Conservation (phyloP, 1,140 invertebrate species). For the Andrena cerasifolii region DNA sequence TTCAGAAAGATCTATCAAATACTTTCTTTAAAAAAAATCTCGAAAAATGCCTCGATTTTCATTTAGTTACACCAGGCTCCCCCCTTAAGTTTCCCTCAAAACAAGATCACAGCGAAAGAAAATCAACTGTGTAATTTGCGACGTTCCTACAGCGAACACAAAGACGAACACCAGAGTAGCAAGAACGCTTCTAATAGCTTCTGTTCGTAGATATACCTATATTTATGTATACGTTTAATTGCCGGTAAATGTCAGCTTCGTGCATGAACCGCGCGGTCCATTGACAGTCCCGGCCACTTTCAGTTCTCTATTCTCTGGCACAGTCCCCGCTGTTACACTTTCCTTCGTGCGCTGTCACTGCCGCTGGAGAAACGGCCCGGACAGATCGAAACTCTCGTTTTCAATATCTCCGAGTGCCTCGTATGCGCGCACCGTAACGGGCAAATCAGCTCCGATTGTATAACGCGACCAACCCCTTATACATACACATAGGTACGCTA, state of each 20-base stretch:
- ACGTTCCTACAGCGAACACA: not conserved
- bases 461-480: slow-evolving; percentile 43
- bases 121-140: not conserved
- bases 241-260: slow-evolving; percentile 45
- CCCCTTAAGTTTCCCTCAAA: not conserved
- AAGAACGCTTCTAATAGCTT: not conserved
- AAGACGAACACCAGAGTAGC: not conserved
- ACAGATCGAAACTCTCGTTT: slow-evolving; percentile 74
- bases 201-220: not conserved
- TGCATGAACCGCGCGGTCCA: slow-evolving; percentile 36
- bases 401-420: slow-evolving; percentile 67
- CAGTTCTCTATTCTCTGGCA: slow-evolving; percentile 79
- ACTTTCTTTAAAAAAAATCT: too few species aligned
- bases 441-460: slow-evolving; percentile 49
- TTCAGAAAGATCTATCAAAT: too few species aligned
- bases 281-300: slow-evolving; percentile 67
- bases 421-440: slow-evolving; percentile 46
- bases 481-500: slow-evolving; percentile 14
- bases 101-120: not conserved
- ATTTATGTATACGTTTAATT: slow-evolving; percentile 26
- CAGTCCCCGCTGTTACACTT: slow-evolving; percentile 77
- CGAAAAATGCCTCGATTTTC: too few species aligned
- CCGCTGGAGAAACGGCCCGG: not conserved
- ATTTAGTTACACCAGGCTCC: too few species aligned
- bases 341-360: slow-evolving; percentile 58